Evolutionary conservation across 2,888 invertebrate species (phyloP).

Genomic region (Drosophila mimetica): DNA sequence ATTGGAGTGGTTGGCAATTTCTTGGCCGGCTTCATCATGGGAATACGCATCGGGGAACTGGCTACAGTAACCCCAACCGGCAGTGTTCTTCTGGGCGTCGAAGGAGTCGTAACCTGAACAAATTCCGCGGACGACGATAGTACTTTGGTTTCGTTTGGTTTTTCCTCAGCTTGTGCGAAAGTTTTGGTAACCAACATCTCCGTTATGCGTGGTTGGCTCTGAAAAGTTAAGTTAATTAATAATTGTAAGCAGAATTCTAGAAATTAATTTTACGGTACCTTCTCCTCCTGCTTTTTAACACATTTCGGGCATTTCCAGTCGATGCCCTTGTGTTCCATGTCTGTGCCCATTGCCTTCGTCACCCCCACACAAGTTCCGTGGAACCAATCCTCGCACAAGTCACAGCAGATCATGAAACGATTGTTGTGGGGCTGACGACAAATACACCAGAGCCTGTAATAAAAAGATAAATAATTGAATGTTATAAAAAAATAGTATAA

Average conservation of each 20-base stretch:
- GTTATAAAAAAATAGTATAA: no score
- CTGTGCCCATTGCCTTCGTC: conserved; percentile 94
- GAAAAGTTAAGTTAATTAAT: not conserved
- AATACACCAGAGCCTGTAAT: conserved; percentile 93
- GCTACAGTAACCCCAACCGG: conserved; percentile 10
- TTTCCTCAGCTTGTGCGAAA: conserved; percentile 6
- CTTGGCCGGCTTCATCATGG: conserved; percentile 9
- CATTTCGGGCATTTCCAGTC: conserved; percentile 97
- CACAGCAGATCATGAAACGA: conserved; percentile 98
- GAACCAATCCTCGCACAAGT: conserved; percentile 98
- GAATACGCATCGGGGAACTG: conserved; percentile 7
- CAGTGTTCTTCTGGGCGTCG: conserved; percentile 18
- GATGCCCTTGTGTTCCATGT: conserved; percentile 94
- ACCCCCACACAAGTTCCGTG: conserved; percentile 98
- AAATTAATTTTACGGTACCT: conserved; percentile 54
- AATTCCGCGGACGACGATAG: conserved; percentile 12
- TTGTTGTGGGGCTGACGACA: conserved; percentile 97
- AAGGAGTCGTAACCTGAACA: conserved; percentile 7
- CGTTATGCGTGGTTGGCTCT: conserved; percentile 69
- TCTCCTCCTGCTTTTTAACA: conserved; percentile 82
- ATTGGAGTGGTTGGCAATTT: conserved; percentile 18
- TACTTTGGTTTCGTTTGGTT: conserved; percentile 40
- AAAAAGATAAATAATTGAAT: not conserved
- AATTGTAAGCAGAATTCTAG: not conserved
- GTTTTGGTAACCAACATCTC: conserved; percentile 56